Conservation (phyloP, 2,113 vertebrate species). For the Daphoenositta chrysoptera region DNA sequence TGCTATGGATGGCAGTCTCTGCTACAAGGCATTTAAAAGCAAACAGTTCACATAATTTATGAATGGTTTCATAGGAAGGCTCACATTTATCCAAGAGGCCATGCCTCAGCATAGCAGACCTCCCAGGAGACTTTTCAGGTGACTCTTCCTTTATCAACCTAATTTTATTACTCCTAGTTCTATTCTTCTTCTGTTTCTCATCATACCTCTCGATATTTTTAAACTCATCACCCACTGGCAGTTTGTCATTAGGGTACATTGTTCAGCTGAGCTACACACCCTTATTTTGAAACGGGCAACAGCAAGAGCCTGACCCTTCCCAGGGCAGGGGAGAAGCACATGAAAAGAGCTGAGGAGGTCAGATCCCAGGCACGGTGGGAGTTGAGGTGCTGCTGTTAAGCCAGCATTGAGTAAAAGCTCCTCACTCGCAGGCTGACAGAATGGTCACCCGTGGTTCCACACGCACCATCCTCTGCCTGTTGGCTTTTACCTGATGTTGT, state of each 20-base stretch:
- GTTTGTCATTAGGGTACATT: neutral
- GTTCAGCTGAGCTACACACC: neutral
- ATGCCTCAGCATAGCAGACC: neutral
- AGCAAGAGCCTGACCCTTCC: neutral
- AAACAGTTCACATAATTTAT: constrained; percentile 42
- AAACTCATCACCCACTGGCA: neutral
- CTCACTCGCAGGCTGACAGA: neutral
- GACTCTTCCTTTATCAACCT: neutral
- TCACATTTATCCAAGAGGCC: constrained; percentile 1
- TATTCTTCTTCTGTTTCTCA: neutral
- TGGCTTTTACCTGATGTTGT: neutral
- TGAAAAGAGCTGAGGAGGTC: neutral
- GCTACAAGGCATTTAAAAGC: constrained; percentile 13
- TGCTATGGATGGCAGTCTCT: neutral
- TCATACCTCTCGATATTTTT: neutral
- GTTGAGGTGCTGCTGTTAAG: neutral
- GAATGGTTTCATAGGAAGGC: neutral
- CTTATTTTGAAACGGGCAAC: neutral
- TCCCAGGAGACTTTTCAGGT: constrained; percentile 26
- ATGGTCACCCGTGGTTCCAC: neutral
- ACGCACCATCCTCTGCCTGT: neutral
- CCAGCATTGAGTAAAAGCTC: neutral
- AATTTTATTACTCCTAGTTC: neutral
- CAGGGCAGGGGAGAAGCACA: neutral
- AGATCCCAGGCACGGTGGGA: neutral